These are phyloP conservation scores for Balearica regulorum DNA, from an alignment of 2,797 vertebrate species.

Conservation along the genomic window DNA sequence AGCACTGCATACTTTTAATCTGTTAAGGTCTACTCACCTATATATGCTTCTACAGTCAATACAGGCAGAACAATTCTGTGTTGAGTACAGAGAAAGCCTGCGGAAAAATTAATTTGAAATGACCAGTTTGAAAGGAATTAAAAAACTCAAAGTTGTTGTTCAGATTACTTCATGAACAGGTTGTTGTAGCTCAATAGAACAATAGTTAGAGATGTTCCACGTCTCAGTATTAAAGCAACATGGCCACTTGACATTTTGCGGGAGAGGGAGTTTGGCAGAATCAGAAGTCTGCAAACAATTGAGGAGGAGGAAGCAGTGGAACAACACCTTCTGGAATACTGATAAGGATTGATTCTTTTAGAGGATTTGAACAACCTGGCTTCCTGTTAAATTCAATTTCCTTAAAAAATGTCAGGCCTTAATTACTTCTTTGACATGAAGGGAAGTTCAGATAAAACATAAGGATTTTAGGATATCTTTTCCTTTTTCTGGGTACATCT, in stretches of 20 bases:
- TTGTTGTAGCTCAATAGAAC: not conserved
- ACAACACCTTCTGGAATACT: not conserved
- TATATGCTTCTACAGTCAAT: not conserved
- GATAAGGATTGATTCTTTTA: not conserved
- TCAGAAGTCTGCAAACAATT: not conserved
- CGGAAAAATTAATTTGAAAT: not conserved
- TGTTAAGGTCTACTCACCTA: not conserved
- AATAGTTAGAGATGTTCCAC: not conserved
- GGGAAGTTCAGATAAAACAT: not conserved
- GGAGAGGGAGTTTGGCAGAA: not conserved
- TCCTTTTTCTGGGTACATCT: not conserved
- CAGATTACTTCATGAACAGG: not conserved
- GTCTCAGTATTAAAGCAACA: not conserved
- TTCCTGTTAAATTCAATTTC: not conserved
- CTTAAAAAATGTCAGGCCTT: not conserved
- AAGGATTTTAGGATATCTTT: not conserved
- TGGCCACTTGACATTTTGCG: not conserved
- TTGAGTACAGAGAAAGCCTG: not conserved
- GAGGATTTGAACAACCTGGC: rapidly evolving
- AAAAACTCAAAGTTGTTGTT: not conserved
- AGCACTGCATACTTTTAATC: not conserved
- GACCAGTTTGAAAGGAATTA: not conserved
- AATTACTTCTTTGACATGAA: not conserved
- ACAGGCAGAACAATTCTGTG: not conserved
- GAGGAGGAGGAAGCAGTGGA: not conserved